These are phyloP conservation scores for Lasioglossum figueresi DNA, from an alignment of 2,888 invertebrate species.

Conservation along the genomic window DNA sequence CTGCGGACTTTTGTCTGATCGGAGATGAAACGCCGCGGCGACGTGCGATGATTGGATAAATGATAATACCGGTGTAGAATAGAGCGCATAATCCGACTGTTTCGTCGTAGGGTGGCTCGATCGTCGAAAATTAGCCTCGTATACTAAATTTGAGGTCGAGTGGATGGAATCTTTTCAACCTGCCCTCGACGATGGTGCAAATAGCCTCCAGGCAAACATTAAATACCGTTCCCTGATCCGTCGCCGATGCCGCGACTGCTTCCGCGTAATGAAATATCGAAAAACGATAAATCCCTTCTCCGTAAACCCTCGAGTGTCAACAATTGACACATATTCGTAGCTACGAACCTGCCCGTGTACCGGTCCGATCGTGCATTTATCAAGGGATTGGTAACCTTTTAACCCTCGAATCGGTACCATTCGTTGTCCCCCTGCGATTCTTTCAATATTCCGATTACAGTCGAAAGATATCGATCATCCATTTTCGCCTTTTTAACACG, in stretches of 20 bases:
- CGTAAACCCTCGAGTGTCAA: background rate
- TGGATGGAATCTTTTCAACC: background rate
- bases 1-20: background rate
- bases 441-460: background rate
- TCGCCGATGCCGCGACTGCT: background rate
- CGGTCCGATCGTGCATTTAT: background rate
- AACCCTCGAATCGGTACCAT: background rate
- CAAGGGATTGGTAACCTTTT: background rate
- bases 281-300: slow-evolving; percentile 38
- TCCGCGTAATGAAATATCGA: slow-evolving; percentile 30
- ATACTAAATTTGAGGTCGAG: slow-evolving; percentile 6
- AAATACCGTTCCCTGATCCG: slow-evolving; percentile 7
- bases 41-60: background rate
- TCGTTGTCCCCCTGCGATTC: background rate
- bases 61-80: background rate
- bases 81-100: background rate
- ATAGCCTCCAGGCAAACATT: background rate
- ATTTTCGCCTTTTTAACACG: background rate
- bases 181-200: background rate
- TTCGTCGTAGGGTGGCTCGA: background rate
- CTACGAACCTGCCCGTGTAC: background rate
- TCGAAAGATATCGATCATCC: background rate
- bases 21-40: background rate
- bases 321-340: slow-evolving; percentile 10
- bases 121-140: slow-evolving; percentile 3